These are phyloP conservation scores for Leptopilina syphax DNA, from an alignment of 2,888 invertebrate species.

Conservation along the genomic window DNA sequence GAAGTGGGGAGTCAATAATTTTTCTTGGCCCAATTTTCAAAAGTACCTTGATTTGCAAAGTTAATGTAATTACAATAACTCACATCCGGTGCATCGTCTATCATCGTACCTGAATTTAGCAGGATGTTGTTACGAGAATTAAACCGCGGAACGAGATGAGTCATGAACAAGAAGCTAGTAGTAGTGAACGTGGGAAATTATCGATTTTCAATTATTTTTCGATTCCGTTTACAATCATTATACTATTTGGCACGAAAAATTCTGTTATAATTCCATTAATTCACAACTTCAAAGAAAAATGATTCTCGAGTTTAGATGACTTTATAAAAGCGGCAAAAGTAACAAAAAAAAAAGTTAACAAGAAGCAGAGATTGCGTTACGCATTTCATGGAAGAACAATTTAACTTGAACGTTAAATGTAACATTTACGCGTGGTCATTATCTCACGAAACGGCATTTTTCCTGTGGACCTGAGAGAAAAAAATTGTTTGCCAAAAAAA, in stretches of 20 bases:
- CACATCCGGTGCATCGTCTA: conserved; percentile 24
- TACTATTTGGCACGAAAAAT: neutral
- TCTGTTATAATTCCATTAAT: conserved; percentile 26
- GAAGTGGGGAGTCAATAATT: neutral
- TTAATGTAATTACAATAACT: conserved; percentile 13
- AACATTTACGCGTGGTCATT: conserved; percentile 23
- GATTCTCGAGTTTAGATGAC: conserved; percentile 30
- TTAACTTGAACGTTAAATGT: conserved; percentile 29
- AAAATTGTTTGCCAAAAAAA: neutral
- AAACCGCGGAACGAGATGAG: conserved; percentile 38
- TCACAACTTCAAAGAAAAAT: conserved; percentile 10
- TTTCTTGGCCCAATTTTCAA: neutral
- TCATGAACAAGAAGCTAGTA: conserved; percentile 20
- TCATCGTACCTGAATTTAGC: conserved; percentile 24
- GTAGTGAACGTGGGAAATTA: conserved; percentile 28
- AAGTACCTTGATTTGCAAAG: conserved; percentile 25
- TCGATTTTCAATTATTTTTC: conserved; percentile 34
- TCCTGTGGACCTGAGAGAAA: neutral
- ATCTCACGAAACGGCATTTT: conserved; percentile 33
- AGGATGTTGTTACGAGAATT: conserved; percentile 34
- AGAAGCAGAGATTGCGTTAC: conserved; percentile 29
- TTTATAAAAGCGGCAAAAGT: neutral
- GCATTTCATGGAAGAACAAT: conserved; percentile 32
- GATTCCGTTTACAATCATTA: neutral
- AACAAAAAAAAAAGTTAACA: conserved; percentile 7